Percentiles rank a stretch among this genome's conserved stretches.
Evolutionary conservation across 37 sponge, comb jelly and placozoan species (phyloP).

Genomic region (Haliclona indistincta): DNA sequence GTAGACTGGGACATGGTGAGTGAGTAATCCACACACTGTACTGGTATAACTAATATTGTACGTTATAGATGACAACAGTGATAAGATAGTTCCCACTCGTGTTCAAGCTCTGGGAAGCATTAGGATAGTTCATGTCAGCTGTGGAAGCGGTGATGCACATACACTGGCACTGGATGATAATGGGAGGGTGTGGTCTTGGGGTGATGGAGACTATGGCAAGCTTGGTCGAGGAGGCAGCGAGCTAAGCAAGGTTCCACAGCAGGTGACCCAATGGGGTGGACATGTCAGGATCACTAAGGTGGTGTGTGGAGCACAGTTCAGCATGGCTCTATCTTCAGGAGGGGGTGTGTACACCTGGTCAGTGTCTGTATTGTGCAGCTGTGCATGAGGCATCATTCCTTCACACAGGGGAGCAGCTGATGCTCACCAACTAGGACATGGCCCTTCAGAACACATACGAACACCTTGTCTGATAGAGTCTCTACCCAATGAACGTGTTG

Average conservation of each 20-base stretch:
- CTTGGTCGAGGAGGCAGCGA: slow-evolving; percentile 75
- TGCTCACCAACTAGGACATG: slow-evolving; percentile 67
- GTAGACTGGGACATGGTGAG: slow-evolving; percentile 89
- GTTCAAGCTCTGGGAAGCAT: slow-evolving; percentile 55
- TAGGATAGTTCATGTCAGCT: slow-evolving; percentile 68
- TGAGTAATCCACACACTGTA: background rate
- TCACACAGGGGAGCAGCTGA: slow-evolving; percentile 78
- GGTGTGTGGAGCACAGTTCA: slow-evolving; percentile 77
- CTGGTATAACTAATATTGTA: background rate
- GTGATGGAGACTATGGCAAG: slow-evolving; percentile 89
- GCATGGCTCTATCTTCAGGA: slow-evolving; percentile 71
- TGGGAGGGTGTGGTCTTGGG: slow-evolving; percentile 93
- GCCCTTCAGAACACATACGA: slow-evolving; percentile 40
- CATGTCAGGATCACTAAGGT: slow-evolving; percentile 40
- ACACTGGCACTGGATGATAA: slow-evolving; percentile 79
- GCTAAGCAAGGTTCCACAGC: slow-evolving; percentile 46
- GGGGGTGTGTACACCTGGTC: slow-evolving; percentile 83
- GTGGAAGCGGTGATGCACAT: slow-evolving; percentile 91
- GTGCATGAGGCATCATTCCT: background rate
- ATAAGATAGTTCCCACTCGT: slow-evolving; percentile 72
- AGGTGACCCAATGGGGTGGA: slow-evolving; percentile 17
- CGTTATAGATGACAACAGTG: background rate
- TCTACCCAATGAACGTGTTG: slow-evolving; percentile 44
- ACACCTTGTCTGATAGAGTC: slow-evolving; percentile 53
- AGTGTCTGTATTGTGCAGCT: slow-evolving; percentile 6